Evolutionary conservation across 2,888 invertebrate genomes (phyloP), one percentile per base, ranked within the genome.

Genomic region (Tinea trinotella): DNA sequence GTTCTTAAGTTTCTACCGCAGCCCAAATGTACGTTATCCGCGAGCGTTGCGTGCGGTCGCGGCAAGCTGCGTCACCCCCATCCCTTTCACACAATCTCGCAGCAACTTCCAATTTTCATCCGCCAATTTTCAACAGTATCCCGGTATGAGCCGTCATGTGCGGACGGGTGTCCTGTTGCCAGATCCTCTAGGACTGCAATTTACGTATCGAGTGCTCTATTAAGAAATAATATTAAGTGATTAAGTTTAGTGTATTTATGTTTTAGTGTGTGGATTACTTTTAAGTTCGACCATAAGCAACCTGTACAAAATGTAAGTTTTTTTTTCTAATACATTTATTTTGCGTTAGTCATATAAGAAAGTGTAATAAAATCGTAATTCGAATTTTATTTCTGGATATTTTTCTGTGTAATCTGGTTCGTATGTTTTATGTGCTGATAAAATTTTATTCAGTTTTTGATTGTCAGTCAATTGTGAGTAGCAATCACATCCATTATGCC

Each of bases 21-120:
- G 46, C 46, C 46, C 10, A 19, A 46, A 15, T 40, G 46, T 46
- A 19, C 46, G 46, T 46, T 46, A 40, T 13, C 13, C 15, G 40
- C 19, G 46, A 46, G 46, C 19, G 46, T 15, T 46, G 46, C 46
- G 46, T 46, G 46, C 13, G 40, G 40, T 40, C 40, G 30, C 30
- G 30, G 30, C 30, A 15, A 17, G 40, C 40, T 40, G 40, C 40
- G 46, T 46, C 17, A 46, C 46, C 19, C 30, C 36, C 44, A 44
- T 17, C 44, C 19, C 40, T 40, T 40, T 40, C 30, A 30, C 30
- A 30, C 30, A 30, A 10, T 30, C 30, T 40, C 40, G 13, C 7
- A 46, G 7, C 18, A 2, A 7, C 17, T 9, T 6, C 10, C 46
- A n/a, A n/a, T n/a, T n/a, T n/a, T 19, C 18, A 2, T 10, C 17